These are phyloP conservation scores for Catharus bicknelli DNA, from an alignment of 2,113 vertebrate genomes.

Conservation along the genomic window DNA sequence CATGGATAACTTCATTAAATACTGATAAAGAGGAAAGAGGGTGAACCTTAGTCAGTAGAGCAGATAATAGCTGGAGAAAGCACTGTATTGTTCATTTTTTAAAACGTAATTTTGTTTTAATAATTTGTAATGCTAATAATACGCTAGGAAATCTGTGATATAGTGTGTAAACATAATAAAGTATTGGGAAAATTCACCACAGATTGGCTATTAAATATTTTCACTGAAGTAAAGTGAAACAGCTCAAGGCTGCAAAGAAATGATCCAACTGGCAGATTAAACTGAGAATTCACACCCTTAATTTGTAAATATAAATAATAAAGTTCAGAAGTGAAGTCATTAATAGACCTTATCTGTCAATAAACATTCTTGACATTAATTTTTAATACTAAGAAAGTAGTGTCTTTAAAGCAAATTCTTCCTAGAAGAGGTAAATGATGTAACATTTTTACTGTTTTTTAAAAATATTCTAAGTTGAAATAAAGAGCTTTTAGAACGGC, in stretches of 20 bases:
- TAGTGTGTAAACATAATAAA: constrained; percentile 3
- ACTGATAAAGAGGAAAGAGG: not conserved
- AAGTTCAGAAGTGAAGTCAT: constrained; percentile 9
- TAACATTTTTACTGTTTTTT: not conserved
- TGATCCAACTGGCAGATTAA: not conserved
- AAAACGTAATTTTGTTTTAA: not conserved
- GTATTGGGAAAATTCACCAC: not conserved
- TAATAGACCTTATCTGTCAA: constrained; percentile 1
- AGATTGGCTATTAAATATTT: constrained; percentile 23
- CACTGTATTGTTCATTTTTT: not conserved
- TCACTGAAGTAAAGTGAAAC: not conserved
- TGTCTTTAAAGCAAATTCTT: not conserved
- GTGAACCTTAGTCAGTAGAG: not conserved
- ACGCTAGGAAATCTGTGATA: not conserved
- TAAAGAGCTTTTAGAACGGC: not conserved
- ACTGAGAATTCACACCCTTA: constrained; percentile 3
- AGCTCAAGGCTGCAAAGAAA: constrained; percentile 20
- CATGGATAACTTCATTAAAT: not conserved
- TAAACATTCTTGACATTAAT: not conserved
- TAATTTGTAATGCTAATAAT: constrained; percentile 4
- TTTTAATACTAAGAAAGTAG: not conserved
- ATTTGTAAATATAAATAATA: constrained; percentile 37
- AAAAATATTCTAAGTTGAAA: not conserved
- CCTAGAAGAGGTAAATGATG: not conserved
- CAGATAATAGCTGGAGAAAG: not conserved